A percentile compares a stretch with the other conserved stretches of the same genome.
phyloP scores from a whole-genome alignment of 2,113 vertebrate genomes.

The Canis aureus region DNA sequence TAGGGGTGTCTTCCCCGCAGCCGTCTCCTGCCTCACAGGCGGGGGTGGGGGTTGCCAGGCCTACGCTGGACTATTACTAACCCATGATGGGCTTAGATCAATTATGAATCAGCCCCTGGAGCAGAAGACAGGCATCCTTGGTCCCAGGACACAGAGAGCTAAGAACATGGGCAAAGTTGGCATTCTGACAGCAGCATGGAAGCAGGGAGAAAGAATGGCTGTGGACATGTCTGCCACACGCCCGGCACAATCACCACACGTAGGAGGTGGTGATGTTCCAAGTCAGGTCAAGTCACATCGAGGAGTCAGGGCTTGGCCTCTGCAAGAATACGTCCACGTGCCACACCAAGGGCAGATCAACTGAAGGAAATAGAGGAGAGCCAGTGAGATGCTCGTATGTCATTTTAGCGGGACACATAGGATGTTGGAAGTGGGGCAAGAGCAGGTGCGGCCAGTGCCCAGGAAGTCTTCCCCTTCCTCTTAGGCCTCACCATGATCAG shows the following conservation, averaged over 20 bases:
- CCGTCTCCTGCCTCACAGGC: not conserved
- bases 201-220: fast-evolving
- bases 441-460: fast-evolving
- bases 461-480: fast-evolving
- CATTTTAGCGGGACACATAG: fast-evolving
- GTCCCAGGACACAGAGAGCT: not conserved
- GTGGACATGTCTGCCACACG: fast-evolving
- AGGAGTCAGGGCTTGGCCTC: not conserved
- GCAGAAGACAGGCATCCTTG: fast-evolving
- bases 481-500: fast-evolving
- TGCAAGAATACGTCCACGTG: fast-evolving
- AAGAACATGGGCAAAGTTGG: fast-evolving
- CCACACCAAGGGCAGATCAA: too few relatives aligned
- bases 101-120: fast-evolving
- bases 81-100: not conserved
- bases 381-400: too few relatives aligned
- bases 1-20: not conserved
- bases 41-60: too few relatives aligned
- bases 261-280: not conserved
- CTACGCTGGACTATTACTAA: fast-evolving
- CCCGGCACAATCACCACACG: fast-evolving
- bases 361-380: not conserved
- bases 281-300: not conserved
- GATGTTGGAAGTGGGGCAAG: not conserved
- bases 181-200: not conserved